Evolutionary conservation across 2,797 vertebrate genomes (phyloP), one percentile per base, ranked within the genome.

Genomic region (Dendrocincla tyrannina): DNA sequence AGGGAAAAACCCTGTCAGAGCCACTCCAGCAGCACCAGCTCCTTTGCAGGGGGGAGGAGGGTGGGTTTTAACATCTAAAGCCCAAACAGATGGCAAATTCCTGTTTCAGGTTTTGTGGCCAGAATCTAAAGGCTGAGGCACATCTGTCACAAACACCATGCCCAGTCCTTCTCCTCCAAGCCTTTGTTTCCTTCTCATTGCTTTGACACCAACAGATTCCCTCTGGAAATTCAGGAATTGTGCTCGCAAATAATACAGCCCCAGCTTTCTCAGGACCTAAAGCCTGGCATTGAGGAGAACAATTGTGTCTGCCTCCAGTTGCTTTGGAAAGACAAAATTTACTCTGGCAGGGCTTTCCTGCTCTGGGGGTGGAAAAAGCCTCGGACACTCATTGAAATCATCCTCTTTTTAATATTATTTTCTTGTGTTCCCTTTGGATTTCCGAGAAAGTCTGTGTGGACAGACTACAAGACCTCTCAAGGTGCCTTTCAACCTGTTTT

Each of bases 61-160:
- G 15, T 46, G 37, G 23, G 68, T 92, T 94, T 92, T 67, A 59
- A 44, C 60, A 76, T 79, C 72, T 56, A 79, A 91, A 95, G 66
- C 56, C 85, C 60, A 76, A 93, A 82, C 93, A 96, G 91, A 94
- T 91, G 83, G 94, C 23, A 84, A 93, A 96, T 94, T 96, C 69
- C 86, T 92, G 37, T 64, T 39, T 89, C 59, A 62, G 77, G 69
- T 82, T 95, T 74, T 88, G 81, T 59, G 76, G 88, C 78, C 89
- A 91, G 77, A 84, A 91, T 76, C 3, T 27, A 63, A 92, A 95
- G 80, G 68, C 85, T 95, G 62, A 41, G 82, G 47, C 4, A 0
- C 78, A 91, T 95, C 88, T 92, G 91, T 91, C 95, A 89, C 92
- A 79, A 94, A 23, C 44, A 56, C 28, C 60, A 82, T 92, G 88